A percentile compares a stretch with the other conserved stretches of the same genome.
These are phyloP conservation scores for Pollenia labialis DNA, from an alignment of 2,888 invertebrate species.

Conservation along the genomic window DNA sequence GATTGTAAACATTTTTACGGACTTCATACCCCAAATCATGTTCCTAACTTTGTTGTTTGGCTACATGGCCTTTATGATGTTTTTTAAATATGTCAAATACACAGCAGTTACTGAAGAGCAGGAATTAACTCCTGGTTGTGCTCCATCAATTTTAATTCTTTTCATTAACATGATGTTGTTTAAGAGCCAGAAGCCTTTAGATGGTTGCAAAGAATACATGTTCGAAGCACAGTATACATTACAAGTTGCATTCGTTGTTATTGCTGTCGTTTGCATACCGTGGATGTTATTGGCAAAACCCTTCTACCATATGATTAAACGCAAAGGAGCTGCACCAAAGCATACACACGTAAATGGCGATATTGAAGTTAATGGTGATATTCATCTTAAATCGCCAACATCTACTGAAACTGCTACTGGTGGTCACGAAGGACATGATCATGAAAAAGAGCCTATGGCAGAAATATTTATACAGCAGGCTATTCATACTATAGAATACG, in stretches of 20 bases:
- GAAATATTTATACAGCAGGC: conserved; percentile 96
- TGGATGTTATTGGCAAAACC: conserved; percentile 98
- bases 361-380: conserved; percentile 8
- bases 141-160: conserved; percentile 90
- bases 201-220: conserved; percentile 87
- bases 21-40: conserved; percentile 96
- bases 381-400: conserved; percentile 22
- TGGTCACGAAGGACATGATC: conserved; percentile 82
- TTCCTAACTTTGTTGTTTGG: conserved; percentile 94
- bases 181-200: conserved; percentile 84
- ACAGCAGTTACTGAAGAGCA: conserved; percentile 83
- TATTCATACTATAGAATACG: conserved; percentile 98
- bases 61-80: conserved; percentile 96
- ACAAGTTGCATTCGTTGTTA: conserved; percentile 91
- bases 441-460: conserved; percentile 88
- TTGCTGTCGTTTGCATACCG: conserved; percentile 94
- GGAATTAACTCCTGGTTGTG: conserved; percentile 85
- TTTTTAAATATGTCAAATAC: conserved; percentile 94
- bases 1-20: conserved; percentile 89
- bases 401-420: conserved; percentile 53
- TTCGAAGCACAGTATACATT: conserved; percentile 88
- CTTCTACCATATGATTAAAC: conserved; percentile 87
- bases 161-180: conserved; percentile 92
- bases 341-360: conserved; percentile 37
- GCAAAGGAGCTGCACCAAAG: conserved; percentile 82